phyloP scores from a whole-genome alignment of 2,888 invertebrate genomes.

The Sthenelais limicola region DNA sequence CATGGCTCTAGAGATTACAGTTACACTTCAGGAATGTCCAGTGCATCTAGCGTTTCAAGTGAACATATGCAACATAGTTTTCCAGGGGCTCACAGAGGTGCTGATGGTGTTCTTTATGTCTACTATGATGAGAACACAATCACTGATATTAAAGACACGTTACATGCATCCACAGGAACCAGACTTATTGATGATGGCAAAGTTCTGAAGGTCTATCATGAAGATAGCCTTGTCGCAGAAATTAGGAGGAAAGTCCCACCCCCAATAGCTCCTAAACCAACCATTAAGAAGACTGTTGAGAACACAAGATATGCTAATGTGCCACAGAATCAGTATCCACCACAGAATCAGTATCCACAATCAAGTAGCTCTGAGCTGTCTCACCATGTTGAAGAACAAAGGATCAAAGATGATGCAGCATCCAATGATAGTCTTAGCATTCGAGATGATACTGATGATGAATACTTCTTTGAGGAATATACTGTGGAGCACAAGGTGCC shows the following conservation, averaged over 20 bases:
- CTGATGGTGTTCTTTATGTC: conserved; percentile 15
- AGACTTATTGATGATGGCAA: conserved; percentile 18
- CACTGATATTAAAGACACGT: conserved; percentile 15
- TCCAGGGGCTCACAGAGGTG: conserved; percentile 15
- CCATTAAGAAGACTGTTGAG: too few species aligned
- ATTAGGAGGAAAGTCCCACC: conserved; percentile 17
- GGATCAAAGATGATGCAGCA: too few species aligned
- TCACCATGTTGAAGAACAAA: too few species aligned
- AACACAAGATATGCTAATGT: too few species aligned
- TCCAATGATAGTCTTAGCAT: conserved; percentile 15
- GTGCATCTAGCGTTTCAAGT: conserved; percentile 16
- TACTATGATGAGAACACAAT: conserved; percentile 24
- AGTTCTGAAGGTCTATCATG: conserved; percentile 4
- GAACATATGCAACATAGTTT: conserved; percentile 27
- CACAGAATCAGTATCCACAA: too few species aligned
- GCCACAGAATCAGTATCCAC: too few species aligned
- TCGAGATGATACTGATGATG: conserved; percentile 22
- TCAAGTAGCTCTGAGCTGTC: too few species aligned
- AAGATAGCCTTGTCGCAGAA: conserved; percentile 15
- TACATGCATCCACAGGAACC: conserved; percentile 23
- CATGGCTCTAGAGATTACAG: conserved; percentile 26
- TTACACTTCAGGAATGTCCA: conserved; percentile 6
- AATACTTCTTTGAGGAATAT: conserved; percentile 32
- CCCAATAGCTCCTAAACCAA: too few species aligned
- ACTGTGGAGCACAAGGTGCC: conserved; percentile 33